Conservation (phyloP, 1,140 invertebrate species). For the Branchinecta lindahli region DNA sequence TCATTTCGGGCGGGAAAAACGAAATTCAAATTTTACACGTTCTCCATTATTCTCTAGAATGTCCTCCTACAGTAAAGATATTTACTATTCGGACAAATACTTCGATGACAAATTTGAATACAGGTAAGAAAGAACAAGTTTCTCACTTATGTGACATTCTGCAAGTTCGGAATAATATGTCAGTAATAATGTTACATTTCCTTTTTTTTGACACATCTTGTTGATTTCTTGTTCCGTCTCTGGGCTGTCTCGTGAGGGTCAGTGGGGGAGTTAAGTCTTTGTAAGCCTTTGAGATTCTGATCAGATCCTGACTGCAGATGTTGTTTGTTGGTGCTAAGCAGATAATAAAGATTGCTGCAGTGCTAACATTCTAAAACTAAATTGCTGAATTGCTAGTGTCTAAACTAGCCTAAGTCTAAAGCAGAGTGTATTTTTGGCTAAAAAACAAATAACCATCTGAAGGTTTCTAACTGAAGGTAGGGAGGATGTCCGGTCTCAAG, state of each 20-base stretch:
- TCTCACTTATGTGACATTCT: background rate
- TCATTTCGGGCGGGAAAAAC: background rate
- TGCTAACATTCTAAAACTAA: too few species aligned
- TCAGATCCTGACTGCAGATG: background rate
- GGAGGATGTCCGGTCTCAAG: too few species aligned
- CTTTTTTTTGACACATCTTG: background rate
- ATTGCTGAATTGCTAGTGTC: too few species aligned
- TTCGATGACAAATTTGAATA: conserved; percentile 37
- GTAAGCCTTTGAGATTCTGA: background rate
- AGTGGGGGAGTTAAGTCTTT: background rate
- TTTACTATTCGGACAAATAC: conserved; percentile 46
- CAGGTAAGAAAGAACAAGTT: conserved; percentile 26
- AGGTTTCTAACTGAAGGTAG: too few species aligned
- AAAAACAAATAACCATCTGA: too few species aligned
- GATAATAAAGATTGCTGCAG: too few species aligned
- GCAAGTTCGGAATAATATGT: background rate
- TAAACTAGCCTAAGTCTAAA: too few species aligned
- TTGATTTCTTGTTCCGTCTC: background rate
- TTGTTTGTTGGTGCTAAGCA: too few species aligned
- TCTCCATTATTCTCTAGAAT: background rate
- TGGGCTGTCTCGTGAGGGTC: too few species aligned
- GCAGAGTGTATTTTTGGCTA: too few species aligned
- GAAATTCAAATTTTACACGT: conserved; percentile 3
- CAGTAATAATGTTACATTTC: background rate
- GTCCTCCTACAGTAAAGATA: conserved; percentile 26